Base-by-base conservation (phyloP, 2,888 invertebrate species). In the Heliconius ismenius region DNA sequence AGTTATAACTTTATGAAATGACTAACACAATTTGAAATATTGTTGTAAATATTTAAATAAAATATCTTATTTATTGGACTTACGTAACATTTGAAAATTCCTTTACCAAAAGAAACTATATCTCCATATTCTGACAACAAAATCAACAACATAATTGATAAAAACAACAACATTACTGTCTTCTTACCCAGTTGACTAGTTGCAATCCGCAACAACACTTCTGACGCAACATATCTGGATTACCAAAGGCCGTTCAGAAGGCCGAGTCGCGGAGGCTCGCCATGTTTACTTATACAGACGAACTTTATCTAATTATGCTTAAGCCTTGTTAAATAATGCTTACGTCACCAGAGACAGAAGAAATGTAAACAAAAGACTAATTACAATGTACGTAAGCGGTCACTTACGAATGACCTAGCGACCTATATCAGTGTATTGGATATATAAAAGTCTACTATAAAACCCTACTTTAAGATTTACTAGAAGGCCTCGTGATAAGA, bases 191-290 rank as follows among this genome's bases (percentile, higher is more conserved):
- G 24, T 39, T 39, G 67, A 24, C 9, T 58, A 39, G 32, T 58
- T 74, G 75, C 58, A 73, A 75, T 70, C 65, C 54, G 77, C 73
- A 58, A 75, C 73, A 78, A 62, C 43, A 73, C 60, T 0, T 24
- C 75, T 79, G 79, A 79, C 76, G 78, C 76, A 79, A 79, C 67
- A 68, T 78, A 62, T 70, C 36, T 69, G 39, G 32, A 63, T 60
- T 28, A 65, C 65, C 65, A 76, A 76, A 69, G 73, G 70, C 64
- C 36, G 43, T 28, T 68, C 69, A 74, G 77, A 78, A 78, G 79
- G 76, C 75, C 70, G 78, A 67, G 70, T 60, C 54, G 67, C 63
- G 78, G 75, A 79, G 79, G 79, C 79, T 79, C 75, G 79, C 64
- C 78, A 39, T 75, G 74, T 74, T 78, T 76, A 74, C 78, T 54